Conservation (phyloP, 1,140 invertebrate species). For the Lepidotrigona ventralis region DNA sequence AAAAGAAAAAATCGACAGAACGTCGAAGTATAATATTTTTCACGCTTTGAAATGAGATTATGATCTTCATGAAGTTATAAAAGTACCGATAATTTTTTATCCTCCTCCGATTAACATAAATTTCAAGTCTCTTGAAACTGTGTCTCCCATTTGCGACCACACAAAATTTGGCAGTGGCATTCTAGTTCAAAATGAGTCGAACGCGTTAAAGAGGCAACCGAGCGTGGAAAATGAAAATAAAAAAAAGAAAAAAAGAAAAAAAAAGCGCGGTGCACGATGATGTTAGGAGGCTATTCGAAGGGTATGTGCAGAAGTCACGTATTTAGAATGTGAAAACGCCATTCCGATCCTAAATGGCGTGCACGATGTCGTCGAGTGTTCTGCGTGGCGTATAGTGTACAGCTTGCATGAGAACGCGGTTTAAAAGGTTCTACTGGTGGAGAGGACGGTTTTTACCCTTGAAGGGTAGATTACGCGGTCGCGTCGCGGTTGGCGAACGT, state of each 20-base stretch:
- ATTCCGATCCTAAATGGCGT: conserved; percentile 2
- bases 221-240: neutral
- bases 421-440: neutral
- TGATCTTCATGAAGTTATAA: too few species aligned
- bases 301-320: neutral
- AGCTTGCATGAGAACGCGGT: conserved; percentile 9
- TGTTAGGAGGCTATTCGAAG: neutral
- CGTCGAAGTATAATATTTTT: too few species aligned
- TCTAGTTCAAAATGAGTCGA: neutral
- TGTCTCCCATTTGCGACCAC: too few species aligned
- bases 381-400: neutral
- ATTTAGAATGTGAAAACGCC: neutral
- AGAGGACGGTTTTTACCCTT: conserved; percentile 7
- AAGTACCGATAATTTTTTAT: too few species aligned
- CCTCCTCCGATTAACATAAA: too few species aligned
- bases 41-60: too few species aligned
- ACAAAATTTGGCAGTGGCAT: neutral
- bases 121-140: too few species aligned
- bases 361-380: neutral
- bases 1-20: too few species aligned
- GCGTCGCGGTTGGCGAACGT: neutral
- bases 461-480: conserved; percentile 3
- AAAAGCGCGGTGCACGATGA: neutral
- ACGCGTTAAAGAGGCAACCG: neutral
- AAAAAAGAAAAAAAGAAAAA: too few species aligned